A percentile compares a stretch with the other conserved stretches of the same genome.
These are phyloP conservation scores for Apodemia duryi DNA, from an alignment of 2,888 invertebrate species.

Conservation along the genomic window DNA sequence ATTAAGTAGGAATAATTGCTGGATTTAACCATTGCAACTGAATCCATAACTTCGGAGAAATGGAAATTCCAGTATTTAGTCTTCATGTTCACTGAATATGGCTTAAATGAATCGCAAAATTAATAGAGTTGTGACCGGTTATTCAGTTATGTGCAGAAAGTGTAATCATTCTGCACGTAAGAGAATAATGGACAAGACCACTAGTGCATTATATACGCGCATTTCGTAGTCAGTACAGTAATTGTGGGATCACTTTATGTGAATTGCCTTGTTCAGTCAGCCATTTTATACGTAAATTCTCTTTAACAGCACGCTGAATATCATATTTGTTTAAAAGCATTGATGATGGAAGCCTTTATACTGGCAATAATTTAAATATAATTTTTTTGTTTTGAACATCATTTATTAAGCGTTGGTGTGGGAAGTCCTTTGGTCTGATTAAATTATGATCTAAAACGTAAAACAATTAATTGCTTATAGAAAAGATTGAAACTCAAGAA, in stretches of 20 bases:
- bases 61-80: too few relatives aligned
- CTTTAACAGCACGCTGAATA: neutral
- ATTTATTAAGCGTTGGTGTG: too few relatives aligned
- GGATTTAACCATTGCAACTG: too few relatives aligned
- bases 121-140: neutral
- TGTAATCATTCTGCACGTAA: neutral
- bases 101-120: neutral
- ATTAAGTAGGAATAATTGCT: too few relatives aligned
- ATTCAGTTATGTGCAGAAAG: neutral
- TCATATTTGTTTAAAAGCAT: neutral
- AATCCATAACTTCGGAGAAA: too few relatives aligned
- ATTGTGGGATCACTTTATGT: slow-evolving; percentile 12
- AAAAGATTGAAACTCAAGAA: too few relatives aligned
- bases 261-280: slow-evolving; percentile 7
- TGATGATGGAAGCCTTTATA: neutral
- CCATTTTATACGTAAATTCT: slow-evolving; percentile 1
- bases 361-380: neutral
- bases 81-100: too few relatives aligned
- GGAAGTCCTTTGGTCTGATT: too few relatives aligned
- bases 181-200: neutral
- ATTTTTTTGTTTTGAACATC: too few relatives aligned
- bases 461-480: too few relatives aligned
- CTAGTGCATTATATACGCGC: neutral
- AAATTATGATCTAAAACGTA: too few relatives aligned
- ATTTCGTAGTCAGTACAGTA: neutral